Base-by-base conservation (phyloP, 2,797 vertebrate species). In the Pseudochromis fuscus region DNA sequence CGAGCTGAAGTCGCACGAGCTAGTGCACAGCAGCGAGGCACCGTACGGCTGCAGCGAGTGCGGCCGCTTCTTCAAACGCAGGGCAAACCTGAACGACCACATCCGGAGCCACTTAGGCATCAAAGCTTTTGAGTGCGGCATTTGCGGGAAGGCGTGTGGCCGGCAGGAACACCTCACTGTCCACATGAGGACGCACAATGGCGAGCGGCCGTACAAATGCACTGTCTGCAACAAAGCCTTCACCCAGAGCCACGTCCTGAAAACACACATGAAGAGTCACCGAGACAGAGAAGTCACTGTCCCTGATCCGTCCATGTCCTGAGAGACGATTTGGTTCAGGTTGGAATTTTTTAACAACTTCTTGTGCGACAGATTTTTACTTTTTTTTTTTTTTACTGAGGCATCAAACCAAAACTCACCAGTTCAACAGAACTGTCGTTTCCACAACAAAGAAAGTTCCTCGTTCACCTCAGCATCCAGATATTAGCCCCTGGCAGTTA, bases 101-200 rank as follows among this genome's bases (percentile, higher is more conserved):
- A 2, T 78, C 46, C 55, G 60, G 56, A 66, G 57, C 51, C 87
- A 88, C 15, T n/a, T 67, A 0, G 88, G 84, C 31, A 76, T 83
- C 65, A 89, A 79, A 25, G 46, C 30, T 3, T 90, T 67, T 0
- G 57, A 77, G 0, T 88, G 87, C 0, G 7, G 10, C 0, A 56
- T 84, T 0, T 90, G 89, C 9, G 85, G 85, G n/a, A 87, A 86
- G 4, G 60, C 71, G 4, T 83, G 72, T 2, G 53, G 75, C 0
- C 79, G 83, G 1, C 77, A 67, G 5, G 69, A 80, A 0, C 79
- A 87, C 64, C 75, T 90, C 44, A 87, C 68, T 0, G 78, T 86
- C 13, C 89, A 90, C 86, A 85, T 86, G 72, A 79, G 87, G 37
- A 88, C 84, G 9, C 87, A 90, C 84, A 88, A 80, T 0, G 85